Evolutionary conservation across 2,113 vertebrate genomes (phyloP), one percentile per base, ranked within the genome.

Genomic region (Dipodomys ordii): DNA sequence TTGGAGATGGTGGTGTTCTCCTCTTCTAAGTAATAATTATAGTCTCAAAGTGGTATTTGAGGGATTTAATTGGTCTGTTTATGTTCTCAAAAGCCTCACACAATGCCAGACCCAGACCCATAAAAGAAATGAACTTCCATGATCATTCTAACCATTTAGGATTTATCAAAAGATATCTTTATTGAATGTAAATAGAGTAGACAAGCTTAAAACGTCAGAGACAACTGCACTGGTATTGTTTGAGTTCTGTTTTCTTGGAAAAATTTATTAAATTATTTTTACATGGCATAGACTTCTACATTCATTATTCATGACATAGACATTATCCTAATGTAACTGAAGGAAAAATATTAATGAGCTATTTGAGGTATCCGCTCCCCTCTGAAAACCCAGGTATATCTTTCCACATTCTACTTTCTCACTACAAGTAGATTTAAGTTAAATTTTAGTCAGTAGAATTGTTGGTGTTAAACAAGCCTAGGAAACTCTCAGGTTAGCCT

Each of bases 61-160:
- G 76, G 6, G 2, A 15, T 39, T 94, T 94, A 73, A 83, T 95
- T 64, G 71, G 46, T 88, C 80, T 69, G 20, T 68, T 81, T 95
- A 30, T 79, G 35, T 7, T 68, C 86, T 39, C 15, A 25, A 64
- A 83, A 39, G 11, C 39, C 27, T 89, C 30, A 18, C 35, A 62
- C 8, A 73, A 7, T 60, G 7, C 27, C 53, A 85, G 64, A 74
- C 22, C 44, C 20, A 46, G 64, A 69, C 27, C 44, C 20, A 46
- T n/a, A 93, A 64, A 74, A 65, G 11, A 57, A 44, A 80, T 84
- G 16, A 53, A 39, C 5, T 16, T 62, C 76, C 35, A 64, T 85
- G 44, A 32, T 30, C 3, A 0, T 1, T 77, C 9, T 46, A 28
- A 32, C 46, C 72, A 69, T 28, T 65, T 30, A 95, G 60, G 71